A percentile compares a stretch with the other conserved stretches of the same genome.
phyloP scores from a whole-genome alignment of 2,888 invertebrate species.

The Eucera pruinosa region DNA sequence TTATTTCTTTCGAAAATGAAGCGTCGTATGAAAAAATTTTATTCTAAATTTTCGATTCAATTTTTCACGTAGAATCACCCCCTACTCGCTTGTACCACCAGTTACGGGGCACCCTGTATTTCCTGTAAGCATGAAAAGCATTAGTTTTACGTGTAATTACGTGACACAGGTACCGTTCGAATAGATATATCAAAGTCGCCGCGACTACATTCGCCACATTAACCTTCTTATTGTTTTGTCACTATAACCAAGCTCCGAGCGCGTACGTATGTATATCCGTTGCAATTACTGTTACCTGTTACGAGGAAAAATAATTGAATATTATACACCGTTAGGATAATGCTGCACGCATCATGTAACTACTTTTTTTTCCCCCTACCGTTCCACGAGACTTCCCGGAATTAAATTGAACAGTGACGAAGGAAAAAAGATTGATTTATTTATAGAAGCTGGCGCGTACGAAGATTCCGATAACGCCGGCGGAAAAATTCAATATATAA shows the following conservation, averaged over 20 bases:
- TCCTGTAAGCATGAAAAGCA: not conserved
- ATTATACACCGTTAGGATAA: slow-evolving; percentile 3
- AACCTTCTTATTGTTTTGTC: too few relatives aligned
- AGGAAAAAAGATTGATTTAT: not conserved
- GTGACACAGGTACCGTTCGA: slow-evolving; percentile 2
- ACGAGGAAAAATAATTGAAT: not conserved
- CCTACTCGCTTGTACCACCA: too few relatives aligned
- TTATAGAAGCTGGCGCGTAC: too few relatives aligned
- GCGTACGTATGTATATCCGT: not conserved
- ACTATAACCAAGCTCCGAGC: not conserved
- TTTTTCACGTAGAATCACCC: too few relatives aligned
- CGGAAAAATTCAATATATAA: too few relatives aligned
- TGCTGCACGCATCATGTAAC: slow-evolving; percentile 11
- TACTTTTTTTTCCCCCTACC: not conserved
- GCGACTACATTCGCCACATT: not conserved
- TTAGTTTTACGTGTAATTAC: slow-evolving; percentile 3
- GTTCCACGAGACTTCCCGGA: not conserved
- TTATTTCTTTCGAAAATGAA: too few relatives aligned
- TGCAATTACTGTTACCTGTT: not conserved
- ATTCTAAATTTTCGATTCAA: too few relatives aligned
- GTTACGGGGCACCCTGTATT: too few relatives aligned
- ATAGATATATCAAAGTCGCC: not conserved
- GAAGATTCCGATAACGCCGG: too few relatives aligned
- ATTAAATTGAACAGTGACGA: not conserved
- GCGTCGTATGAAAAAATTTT: too few relatives aligned